Evolutionary conservation across 2,797 vertebrate genomes (phyloP).

Genomic region (Crypturellus tataupa): DNA sequence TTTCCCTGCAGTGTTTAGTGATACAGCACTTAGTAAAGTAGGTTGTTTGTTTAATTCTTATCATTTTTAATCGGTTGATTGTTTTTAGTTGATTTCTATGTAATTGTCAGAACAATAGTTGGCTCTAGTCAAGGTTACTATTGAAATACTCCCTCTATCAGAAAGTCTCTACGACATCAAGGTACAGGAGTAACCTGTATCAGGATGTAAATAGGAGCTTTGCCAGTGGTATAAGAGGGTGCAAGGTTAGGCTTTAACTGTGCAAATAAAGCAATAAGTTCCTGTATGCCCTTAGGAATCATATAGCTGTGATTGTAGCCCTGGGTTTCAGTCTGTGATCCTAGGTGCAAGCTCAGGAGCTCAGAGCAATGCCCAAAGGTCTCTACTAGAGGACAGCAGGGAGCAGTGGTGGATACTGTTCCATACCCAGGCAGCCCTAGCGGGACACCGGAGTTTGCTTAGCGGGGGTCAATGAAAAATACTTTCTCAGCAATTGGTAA

Average conservation of each 20-base stretch:
- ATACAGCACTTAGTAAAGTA: background rate
- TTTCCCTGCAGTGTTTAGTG: background rate
- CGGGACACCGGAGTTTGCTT: background rate
- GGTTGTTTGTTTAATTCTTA: background rate
- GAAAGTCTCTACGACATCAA: background rate
- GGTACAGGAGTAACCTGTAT: background rate
- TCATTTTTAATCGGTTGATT: background rate
- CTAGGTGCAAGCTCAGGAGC: background rate
- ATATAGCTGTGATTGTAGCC: background rate
- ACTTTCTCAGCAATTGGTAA: background rate
- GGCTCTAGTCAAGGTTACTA: background rate
- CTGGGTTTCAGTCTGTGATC: background rate
- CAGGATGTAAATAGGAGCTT: background rate
- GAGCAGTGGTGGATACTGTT: background rate
- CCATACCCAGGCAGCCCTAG: fast-evolving
- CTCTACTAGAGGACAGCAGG: background rate
- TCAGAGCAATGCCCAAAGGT: background rate
- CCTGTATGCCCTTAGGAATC: background rate
- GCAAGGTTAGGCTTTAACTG: background rate
- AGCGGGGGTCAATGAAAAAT: background rate
- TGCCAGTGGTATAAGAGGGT: background rate
- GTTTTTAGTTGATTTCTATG: background rate
- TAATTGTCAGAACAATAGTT: background rate
- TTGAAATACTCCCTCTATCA: background rate
- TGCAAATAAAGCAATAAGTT: background rate